Evolutionary conservation across 2,113 vertebrate genomes (phyloP), one percentile per base, ranked within the genome.

Genomic region (crab-eating macaque (Macaca fascicularis)): DNA sequence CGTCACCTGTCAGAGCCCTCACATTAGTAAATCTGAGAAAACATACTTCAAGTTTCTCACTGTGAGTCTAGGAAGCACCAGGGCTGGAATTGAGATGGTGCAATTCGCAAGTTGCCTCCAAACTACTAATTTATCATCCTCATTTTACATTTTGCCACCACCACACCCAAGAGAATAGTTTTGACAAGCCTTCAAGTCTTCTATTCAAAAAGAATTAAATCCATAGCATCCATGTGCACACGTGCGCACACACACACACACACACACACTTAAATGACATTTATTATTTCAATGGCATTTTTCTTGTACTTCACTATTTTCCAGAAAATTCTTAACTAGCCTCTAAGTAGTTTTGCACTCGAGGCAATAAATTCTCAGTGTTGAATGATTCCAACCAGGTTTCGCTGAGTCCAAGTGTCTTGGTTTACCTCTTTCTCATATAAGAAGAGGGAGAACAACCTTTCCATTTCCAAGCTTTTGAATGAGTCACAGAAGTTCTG

Each of bases 231-330:
- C 25, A 61, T 25, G 10, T 4, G 1, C 8, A 9, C 8, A 22
- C 19, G 8, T 3, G 3, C 22, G 0, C 8, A 0, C 22, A 2
- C 61, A 30, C 61, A 30, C 61, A 3, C 22, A 6, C 61, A 30
- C 61, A 64, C 27, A 78, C 69, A 59, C 27, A 40, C 32, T 40
- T 23, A 84, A 43, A 48, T 55, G 23, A 38, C 14, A 91, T 64
- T 43, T 95, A 50, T n/a, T 69, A 43, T 82, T 82, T 86, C 45
- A 72, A 20, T 40, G 43, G 3, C 19, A 19, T 43, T 55, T 83
- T 85, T 27, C 50, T 80, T 75, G 40, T 76, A 38, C 9, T 38
- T 90, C 89, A 11, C n/a, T 30, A 22, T 92, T 96, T 89, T 72
- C n/a, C 38, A 82, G 52, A 5, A 40, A 78, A 95, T 85, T 89